Percentiles rank a stretch among this genome's conserved stretches.
Evolutionary conservation across 1,140 invertebrate species (phyloP).

Genomic region (Drosophila pseudoananassae): DNA sequence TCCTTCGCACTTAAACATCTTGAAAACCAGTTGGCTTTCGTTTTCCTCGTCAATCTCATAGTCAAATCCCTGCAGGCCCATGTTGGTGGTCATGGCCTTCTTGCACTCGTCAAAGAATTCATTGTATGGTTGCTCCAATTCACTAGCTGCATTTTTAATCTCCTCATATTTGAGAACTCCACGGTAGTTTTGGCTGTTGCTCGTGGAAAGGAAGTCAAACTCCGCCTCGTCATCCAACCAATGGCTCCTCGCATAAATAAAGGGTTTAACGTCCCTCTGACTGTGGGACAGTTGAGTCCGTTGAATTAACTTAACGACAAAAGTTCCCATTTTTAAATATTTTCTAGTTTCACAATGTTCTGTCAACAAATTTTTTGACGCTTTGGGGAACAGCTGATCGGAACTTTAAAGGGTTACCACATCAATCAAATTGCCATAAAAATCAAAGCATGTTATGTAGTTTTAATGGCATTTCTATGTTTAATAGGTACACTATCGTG

Average conservation of each 20-base stretch:
- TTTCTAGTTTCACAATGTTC: slow-evolving; percentile 25
- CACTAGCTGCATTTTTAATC: slow-evolving; percentile 39
- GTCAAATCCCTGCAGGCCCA: slow-evolving; percentile 58
- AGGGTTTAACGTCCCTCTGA: slow-evolving; percentile 58
- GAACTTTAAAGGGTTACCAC: background rate
- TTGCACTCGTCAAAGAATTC: slow-evolving; percentile 55
- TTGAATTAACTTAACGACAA: slow-evolving; percentile 57
- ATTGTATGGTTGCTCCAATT: slow-evolving; percentile 41
- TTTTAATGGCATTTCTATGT: too few species aligned
- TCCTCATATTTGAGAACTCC: slow-evolving; percentile 48
- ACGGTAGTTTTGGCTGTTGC: slow-evolving; percentile 34
- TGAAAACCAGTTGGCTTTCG: slow-evolving; percentile 25
- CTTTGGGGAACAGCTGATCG: background rate
- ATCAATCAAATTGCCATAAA: background rate
- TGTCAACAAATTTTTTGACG: slow-evolving; percentile 20
- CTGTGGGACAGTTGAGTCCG: slow-evolving; percentile 51
- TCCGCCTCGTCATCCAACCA: slow-evolving; percentile 58
- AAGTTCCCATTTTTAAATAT: background rate
- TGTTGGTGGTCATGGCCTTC: slow-evolving; percentile 48
- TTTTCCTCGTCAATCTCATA: slow-evolving; percentile 42
- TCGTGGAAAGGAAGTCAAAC: slow-evolving; percentile 46
- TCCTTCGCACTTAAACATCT: slow-evolving; percentile 57
- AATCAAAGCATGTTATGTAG: too few species aligned
- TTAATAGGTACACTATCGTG: too few species aligned
- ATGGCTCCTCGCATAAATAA: slow-evolving; percentile 54